Conservation (phyloP, 1,140 invertebrate species). For the Drosophila arizonae region DNA sequence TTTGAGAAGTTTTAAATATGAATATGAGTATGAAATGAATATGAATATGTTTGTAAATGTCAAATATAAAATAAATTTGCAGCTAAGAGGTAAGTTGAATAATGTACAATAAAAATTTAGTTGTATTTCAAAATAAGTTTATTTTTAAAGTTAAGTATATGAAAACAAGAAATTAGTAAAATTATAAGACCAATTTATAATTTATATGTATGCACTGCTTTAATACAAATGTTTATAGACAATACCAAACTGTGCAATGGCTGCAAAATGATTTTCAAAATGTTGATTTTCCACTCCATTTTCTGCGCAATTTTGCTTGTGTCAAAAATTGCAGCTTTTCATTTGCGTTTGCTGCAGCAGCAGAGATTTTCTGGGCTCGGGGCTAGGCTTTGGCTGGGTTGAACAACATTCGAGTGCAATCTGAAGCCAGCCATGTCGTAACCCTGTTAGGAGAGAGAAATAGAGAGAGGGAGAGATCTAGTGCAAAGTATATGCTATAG, state of each 20-base stretch:
- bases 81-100: no score
- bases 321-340: slow-evolving; percentile 34
- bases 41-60: no score
- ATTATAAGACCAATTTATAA: no score
- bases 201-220: no score
- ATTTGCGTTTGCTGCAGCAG: slow-evolving; percentile 28
- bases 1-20: no score
- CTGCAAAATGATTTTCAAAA: slow-evolving; percentile 14
- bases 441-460: not conserved
- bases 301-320: slow-evolving; percentile 33
- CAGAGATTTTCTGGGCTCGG: slow-evolving; percentile 3
- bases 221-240: not conserved
- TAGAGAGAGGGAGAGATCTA: slow-evolving; percentile 25
- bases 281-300: slow-evolving; percentile 38
- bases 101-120: no score
- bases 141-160: no score
- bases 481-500: slow-evolving; percentile 43
- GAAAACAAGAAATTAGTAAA: no score
- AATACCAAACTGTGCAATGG: slow-evolving; percentile 2
- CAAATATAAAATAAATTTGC: no score
- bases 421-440: slow-evolving; percentile 1
- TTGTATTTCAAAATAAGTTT: no score
- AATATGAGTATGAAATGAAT: no score
- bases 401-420: slow-evolving; percentile 15
- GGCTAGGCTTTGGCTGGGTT: slow-evolving; percentile 24